phyloP scores from a whole-genome alignment of 92 coral and sea anemone species.

The Zoanthus solanderi region DNA sequence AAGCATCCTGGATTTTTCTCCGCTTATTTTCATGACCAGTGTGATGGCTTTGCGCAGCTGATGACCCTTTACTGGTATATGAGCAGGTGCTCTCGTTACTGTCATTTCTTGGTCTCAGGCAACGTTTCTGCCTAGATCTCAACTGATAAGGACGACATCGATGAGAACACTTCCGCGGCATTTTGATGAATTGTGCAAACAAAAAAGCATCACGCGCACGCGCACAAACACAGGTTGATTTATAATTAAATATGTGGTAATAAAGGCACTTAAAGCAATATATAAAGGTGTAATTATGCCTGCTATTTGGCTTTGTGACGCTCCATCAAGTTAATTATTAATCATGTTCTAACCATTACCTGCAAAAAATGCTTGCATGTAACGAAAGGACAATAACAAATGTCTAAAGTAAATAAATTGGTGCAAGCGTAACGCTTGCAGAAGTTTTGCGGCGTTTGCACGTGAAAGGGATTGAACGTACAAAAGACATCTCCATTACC shows the following conservation, averaged over 20 bases:
- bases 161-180: not conserved
- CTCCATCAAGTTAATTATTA: not conserved
- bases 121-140: not conserved
- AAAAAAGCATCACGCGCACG: not conserved
- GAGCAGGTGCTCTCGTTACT: not conserved
- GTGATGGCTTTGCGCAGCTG: not conserved
- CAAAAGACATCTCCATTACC: too few species aligned
- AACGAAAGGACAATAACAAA: too few species aligned
- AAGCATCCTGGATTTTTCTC: not conserved
- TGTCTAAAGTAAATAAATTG: too few species aligned
- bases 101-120: not conserved
- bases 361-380: not conserved
- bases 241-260: not conserved
- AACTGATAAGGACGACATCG: not conserved
- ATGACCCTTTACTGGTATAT: not conserved
- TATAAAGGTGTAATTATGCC: not conserved
- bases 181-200: not conserved
- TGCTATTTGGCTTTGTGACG: not conserved
- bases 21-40: not conserved
- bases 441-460: too few species aligned
- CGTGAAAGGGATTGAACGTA: too few species aligned
- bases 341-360: not conserved
- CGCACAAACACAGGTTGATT: not conserved
- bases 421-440: too few species aligned
- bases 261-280: not conserved